Conservation (phyloP, 2,797 vertebrate genomes). For the Tamandua tetradactyla region DNA sequence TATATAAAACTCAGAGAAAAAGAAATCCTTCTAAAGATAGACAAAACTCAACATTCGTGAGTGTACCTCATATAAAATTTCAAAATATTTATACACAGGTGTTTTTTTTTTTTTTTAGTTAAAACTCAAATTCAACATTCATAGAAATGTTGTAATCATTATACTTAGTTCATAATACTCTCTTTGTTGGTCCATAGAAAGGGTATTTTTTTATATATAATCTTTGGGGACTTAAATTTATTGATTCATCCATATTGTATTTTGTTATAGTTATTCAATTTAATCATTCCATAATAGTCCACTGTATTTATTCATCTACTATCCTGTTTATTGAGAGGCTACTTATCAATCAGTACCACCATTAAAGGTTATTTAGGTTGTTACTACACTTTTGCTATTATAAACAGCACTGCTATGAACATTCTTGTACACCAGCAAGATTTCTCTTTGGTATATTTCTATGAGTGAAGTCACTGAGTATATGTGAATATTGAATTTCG, state of each 20-base stretch:
- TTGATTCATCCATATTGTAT: background rate
- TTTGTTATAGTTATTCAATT: background rate
- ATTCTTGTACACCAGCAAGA: background rate
- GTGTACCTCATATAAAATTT: no score
- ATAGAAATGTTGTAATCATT: background rate
- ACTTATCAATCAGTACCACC: background rate
- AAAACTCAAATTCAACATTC: slow-evolving; percentile 3
- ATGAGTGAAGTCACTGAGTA: background rate
- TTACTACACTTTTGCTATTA: background rate
- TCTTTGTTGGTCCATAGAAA: background rate
- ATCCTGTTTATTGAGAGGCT: background rate
- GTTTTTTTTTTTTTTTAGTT: no score
- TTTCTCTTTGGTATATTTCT: background rate
- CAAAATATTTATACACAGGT: no score
- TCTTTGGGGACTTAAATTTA: background rate
- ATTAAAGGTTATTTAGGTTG: background rate
- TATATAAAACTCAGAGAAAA: background rate
- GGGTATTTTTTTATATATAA: background rate
- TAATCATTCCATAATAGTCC: background rate
- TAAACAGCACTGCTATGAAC: background rate
- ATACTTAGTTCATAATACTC: background rate
- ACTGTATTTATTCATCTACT: background rate
- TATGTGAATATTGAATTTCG: background rate
- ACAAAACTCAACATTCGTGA: background rate
- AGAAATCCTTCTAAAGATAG: background rate